phyloP scores from a whole-genome alignment of 2,888 invertebrate genomes.

The Melinopterus prodromus region DNA sequence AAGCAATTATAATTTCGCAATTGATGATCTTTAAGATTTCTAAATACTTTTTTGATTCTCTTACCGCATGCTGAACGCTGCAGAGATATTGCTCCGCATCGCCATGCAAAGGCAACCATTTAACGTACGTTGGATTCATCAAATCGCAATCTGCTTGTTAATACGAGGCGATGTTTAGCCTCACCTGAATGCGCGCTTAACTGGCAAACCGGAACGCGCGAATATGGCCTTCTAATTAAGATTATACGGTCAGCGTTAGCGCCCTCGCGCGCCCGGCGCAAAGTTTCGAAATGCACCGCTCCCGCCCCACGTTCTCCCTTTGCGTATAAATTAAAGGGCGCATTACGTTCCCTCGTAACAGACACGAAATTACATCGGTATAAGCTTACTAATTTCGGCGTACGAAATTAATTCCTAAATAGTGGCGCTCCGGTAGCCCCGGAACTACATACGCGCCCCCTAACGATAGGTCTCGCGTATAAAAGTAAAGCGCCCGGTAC shows the following conservation, averaged over 20 bases:
- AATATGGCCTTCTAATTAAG: slow-evolving; percentile 24
- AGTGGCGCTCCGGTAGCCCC: not conserved
- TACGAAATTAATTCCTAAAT: slow-evolving; percentile 28
- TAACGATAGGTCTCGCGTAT: slow-evolving; percentile 7
- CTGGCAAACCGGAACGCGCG: slow-evolving; percentile 15
- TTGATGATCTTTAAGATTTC: too few species aligned
- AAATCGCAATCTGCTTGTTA: slow-evolving; percentile 4
- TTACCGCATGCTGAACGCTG: too few species aligned
- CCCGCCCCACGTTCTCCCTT: not conserved
- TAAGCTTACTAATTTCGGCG: slow-evolving; percentile 31
- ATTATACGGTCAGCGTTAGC: slow-evolving; percentile 24
- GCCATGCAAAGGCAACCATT: not conserved
- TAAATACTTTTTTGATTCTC: too few species aligned
- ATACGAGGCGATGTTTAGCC: slow-evolving; percentile 4
- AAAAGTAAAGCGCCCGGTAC: slow-evolving; percentile 18
- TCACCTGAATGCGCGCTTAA: slow-evolving; percentile 22
- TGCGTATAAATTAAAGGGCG: slow-evolving; percentile 24
- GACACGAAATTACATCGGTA: slow-evolving; percentile 24
- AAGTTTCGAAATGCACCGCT: slow-evolving; percentile 19
- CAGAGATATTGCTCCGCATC: too few species aligned
- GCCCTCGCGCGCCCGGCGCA: slow-evolving; percentile 6
- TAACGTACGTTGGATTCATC: not conserved
- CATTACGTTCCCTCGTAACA: slow-evolving; percentile 14
- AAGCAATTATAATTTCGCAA: too few species aligned
- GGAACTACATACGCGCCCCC: slow-evolving; percentile 8